Conservation (phyloP, 1,140 invertebrate species). For the Vanessa atalanta region DNA sequence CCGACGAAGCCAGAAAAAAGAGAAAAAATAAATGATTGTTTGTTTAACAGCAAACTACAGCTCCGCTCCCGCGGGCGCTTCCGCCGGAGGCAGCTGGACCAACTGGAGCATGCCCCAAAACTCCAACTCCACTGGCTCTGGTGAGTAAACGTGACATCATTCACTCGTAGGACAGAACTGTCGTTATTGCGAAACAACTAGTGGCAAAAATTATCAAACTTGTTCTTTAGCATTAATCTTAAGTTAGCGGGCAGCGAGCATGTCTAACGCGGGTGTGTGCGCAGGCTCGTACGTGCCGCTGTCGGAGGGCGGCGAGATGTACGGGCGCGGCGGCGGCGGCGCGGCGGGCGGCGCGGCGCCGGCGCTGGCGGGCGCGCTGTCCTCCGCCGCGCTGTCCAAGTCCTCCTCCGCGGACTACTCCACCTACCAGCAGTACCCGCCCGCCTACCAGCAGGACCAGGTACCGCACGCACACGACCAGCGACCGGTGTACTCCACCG, state of each 20-base stretch:
- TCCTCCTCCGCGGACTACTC: conserved; percentile 76
- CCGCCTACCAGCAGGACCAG: conserved; percentile 80
- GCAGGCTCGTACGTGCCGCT: conserved; percentile 77
- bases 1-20: neutral
- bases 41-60: conserved; percentile 75
- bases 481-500: too few relatives aligned
- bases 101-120: conserved; percentile 80
- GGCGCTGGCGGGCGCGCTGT: conserved; percentile 68
- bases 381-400: conserved; percentile 73
- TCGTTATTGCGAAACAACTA: neutral
- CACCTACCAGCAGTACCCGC: conserved; percentile 80
- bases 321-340: conserved; percentile 72
- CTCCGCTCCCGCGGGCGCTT: conserved; percentile 76
- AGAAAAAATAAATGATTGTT: conserved; percentile 21
- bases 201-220: neutral
- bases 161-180: neutral
- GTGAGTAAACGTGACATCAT: conserved; percentile 50
- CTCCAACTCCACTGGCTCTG: conserved; percentile 77
- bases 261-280: neutral
- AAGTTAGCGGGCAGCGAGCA: neutral
- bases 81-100: conserved; percentile 77
- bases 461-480: conserved; percentile 46
- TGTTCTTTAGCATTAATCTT: neutral
- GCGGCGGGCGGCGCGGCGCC: conserved; percentile 64
- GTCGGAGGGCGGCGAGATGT: conserved; percentile 76